phyloP scores from a whole-genome alignment of 1,140 invertebrate genomes.

The Eulimnadia texana region DNA sequence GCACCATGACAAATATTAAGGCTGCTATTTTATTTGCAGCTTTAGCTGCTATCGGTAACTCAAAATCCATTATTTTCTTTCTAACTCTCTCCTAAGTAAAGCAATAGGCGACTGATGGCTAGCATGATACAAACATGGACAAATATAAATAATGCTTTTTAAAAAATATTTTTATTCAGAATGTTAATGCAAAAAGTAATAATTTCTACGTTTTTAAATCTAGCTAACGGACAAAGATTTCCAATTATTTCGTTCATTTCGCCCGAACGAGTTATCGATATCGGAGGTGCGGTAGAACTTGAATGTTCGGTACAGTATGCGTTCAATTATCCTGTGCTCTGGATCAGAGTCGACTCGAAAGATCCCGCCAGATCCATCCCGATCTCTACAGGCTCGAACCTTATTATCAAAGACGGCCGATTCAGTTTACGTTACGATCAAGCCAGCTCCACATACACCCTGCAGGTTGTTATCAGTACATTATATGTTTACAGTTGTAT shows the following conservation, averaged over 20 bases:
- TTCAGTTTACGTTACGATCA: constrained; percentile 69
- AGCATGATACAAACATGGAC: no score
- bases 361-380: constrained; percentile 39
- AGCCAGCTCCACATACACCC: constrained; percentile 57
- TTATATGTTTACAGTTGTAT: no score
- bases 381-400: constrained; percentile 58
- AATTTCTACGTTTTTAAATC: constrained; percentile 22
- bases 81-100: no score
- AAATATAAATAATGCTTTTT: no score
- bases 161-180: no score
- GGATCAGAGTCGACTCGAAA: constrained; percentile 51
- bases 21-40: no score
- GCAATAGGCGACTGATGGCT: no score
- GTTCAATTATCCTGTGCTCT: constrained; percentile 66
- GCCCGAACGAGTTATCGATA: constrained; percentile 79
- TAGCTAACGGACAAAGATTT: constrained; percentile 51
- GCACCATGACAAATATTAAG: no score
- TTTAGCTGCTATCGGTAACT: no score
- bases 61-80: no score
- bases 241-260: constrained; percentile 84
- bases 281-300: constrained; percentile 72
- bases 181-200: not conserved
- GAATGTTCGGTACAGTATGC: constrained; percentile 80
- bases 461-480: constrained; percentile 55
- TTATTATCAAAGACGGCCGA: constrained; percentile 72